Evolutionary conservation across 2,888 invertebrate genomes (phyloP).

Genomic region (Lepeophtheirus nordmannii): DNA sequence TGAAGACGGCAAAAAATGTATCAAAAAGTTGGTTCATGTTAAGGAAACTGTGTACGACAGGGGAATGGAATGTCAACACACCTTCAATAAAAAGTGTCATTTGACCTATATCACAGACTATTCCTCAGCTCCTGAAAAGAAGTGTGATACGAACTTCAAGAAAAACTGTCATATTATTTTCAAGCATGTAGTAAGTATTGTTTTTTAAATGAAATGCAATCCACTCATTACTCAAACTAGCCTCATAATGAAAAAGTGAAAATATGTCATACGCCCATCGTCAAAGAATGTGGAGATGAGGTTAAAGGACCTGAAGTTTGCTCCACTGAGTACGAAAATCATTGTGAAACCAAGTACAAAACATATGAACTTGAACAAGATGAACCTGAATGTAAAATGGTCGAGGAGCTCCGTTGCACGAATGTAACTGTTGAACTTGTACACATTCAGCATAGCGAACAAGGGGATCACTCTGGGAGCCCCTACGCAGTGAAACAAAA

Average conservation of each 20-base stretch:
- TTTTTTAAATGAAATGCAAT: too few relatives aligned
- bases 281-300: too few relatives aligned
- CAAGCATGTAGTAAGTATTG: not conserved
- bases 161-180: conserved; percentile 6
- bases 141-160: conserved; percentile 11
- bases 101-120: conserved; percentile 4
- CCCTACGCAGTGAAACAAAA: not conserved
- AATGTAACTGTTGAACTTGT: not conserved
- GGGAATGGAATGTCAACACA: conserved; percentile 10
- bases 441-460: too few relatives aligned
- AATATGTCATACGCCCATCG: too few relatives aligned
- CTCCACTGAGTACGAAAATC: not conserved
- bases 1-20: too few relatives aligned
- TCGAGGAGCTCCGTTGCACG: not conserved
- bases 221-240: too few relatives aligned
- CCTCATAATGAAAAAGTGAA: too few relatives aligned
- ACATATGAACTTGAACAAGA: conserved; percentile 12
- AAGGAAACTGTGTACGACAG: not conserved
- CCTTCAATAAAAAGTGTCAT: conserved; percentile 2
- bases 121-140: not conserved
- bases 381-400: conserved; percentile 11
- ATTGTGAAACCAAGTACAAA: conserved; percentile 9
- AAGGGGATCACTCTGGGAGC: too few relatives aligned
- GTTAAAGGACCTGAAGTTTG: conserved; percentile 8
- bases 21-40: not conserved